phyloP scores from a whole-genome alignment of 2,797 vertebrate genomes.

The Anabacerthia variegaticeps region DNA sequence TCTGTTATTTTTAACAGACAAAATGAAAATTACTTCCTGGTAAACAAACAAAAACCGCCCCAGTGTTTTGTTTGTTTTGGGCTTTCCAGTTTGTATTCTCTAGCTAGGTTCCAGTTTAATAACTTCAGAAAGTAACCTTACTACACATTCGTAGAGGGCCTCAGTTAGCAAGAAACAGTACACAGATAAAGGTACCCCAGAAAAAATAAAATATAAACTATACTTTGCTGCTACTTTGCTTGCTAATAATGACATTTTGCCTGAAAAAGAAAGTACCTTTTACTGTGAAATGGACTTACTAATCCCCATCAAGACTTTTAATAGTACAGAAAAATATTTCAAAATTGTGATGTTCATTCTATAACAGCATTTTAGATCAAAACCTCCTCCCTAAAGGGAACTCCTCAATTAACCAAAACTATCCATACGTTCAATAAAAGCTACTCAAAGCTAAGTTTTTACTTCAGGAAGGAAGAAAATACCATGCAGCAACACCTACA shows the following conservation, averaged over 20 bases:
- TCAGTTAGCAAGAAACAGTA: not conserved
- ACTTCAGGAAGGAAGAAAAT: not conserved
- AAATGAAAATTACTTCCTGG: slow-evolving; percentile 6
- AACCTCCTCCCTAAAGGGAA: not conserved
- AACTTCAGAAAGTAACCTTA: not conserved
- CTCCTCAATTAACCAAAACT: not conserved
- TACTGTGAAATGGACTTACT: not conserved
- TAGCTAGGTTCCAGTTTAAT: not conserved
- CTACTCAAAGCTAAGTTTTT: not conserved
- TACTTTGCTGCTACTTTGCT: not conserved
- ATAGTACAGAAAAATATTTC: not conserved
- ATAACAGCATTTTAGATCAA: not conserved
- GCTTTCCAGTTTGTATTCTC: not conserved
- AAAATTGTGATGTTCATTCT: not conserved
- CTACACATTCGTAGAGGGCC: not conserved
- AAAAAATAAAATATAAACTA: not conserved
- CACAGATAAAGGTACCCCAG: not conserved
- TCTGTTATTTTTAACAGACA: slow-evolving; percentile 12
- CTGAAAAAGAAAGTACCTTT: not conserved
- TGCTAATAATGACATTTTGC: not conserved
- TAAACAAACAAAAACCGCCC: not conserved
- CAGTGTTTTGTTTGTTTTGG: not conserved
- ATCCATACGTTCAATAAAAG: not conserved
- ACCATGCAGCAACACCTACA: not conserved
- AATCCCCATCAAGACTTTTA: not conserved